phyloP scores from a whole-genome alignment of 2,888 invertebrate species.

The Lydus trimaculatus region DNA sequence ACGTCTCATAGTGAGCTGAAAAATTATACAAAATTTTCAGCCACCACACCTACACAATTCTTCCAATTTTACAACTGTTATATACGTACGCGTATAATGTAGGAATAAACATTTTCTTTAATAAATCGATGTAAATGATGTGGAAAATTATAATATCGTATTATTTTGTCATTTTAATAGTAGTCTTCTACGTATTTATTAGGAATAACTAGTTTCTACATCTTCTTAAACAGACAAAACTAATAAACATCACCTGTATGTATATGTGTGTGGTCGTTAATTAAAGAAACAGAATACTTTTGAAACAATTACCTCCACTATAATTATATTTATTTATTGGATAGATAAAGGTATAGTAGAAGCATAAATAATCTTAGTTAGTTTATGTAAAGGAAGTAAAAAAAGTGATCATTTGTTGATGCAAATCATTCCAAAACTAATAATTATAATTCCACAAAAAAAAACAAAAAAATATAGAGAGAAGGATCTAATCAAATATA shows the following conservation, averaged over 20 bases:
- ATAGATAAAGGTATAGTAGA: not conserved
- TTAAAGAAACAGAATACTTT: not conserved
- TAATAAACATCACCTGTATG: not conserved
- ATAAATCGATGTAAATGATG: slow-evolving; percentile 8
- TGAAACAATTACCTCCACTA: not conserved
- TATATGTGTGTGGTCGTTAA: not conserved
- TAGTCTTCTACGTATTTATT: not conserved
- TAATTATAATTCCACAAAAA: not conserved
- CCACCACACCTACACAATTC: not conserved
- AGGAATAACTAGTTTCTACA: not conserved
- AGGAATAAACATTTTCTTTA: not conserved
- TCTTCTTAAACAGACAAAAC: not conserved
- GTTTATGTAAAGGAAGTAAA: not conserved
- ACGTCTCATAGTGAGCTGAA: not conserved
- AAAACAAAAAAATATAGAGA: not conserved
- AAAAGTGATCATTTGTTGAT: not conserved
- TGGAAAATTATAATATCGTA: not conserved
- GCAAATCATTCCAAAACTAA: not conserved
- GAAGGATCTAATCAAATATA: not conserved
- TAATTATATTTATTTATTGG: not conserved
- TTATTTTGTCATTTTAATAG: slow-evolving; percentile 8
- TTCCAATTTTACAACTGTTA: not conserved
- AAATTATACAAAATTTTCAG: not conserved
- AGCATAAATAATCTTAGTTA: too few relatives aligned
- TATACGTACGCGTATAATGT: not conserved